phyloP scores from a whole-genome alignment of 1,140 invertebrate species.

The Eupeodes corollae region DNA sequence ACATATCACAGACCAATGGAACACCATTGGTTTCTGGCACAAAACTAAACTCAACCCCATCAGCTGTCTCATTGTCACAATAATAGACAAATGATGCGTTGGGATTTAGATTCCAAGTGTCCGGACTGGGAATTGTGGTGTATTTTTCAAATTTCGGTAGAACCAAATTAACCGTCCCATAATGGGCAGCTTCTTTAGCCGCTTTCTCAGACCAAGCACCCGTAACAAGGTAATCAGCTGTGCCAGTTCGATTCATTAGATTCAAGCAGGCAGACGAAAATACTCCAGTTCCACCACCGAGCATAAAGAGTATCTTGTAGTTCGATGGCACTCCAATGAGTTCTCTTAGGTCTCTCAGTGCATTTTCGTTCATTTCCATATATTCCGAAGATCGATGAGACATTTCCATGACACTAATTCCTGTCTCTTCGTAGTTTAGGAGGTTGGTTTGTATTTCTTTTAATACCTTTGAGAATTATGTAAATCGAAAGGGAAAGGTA shows the following conservation, averaged over 20 bases:
- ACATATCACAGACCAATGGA: conserved; percentile 88
- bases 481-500: conserved; percentile 8
- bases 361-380: conserved; percentile 60
- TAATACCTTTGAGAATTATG: conserved; percentile 59
- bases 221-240: conserved; percentile 70
- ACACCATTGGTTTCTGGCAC: conserved; percentile 74
- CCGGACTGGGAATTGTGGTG: conserved; percentile 53
- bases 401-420: conserved; percentile 82
- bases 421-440: conserved; percentile 57
- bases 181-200: conserved; percentile 85
- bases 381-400: conserved; percentile 80
- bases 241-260: conserved; percentile 60
- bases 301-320: conserved; percentile 83
- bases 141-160: conserved; percentile 59
- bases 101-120: conserved; percentile 69
- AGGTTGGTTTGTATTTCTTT: conserved; percentile 68
- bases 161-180: conserved; percentile 75
- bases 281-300: conserved; percentile 84
- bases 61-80: conserved; percentile 90
- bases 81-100: conserved; percentile 91
- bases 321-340: conserved; percentile 83
- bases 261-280: conserved; percentile 87
- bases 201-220: conserved; percentile 87
- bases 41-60: conserved; percentile 83
- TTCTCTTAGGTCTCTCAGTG: conserved; percentile 60